A percentile compares a stretch with the other conserved stretches of the same genome.
phyloP scores from a whole-genome alignment of 2,888 invertebrate genomes.

The Stenichneumon culpator region DNA sequence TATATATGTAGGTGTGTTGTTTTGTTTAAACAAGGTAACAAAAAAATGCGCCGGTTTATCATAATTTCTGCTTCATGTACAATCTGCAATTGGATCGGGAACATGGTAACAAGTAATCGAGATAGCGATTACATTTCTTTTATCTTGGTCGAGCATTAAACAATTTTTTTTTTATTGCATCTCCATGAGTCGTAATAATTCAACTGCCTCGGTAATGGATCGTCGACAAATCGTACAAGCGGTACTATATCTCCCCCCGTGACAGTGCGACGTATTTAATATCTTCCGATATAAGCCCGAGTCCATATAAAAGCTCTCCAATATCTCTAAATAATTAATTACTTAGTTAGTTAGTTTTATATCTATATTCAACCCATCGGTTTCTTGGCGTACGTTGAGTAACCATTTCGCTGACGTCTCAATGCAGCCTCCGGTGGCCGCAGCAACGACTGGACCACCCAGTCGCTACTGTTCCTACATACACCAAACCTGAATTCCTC shows the following conservation, averaged over 20 bases:
- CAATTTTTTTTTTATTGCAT: conserved; percentile 8
- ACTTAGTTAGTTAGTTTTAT: conserved; percentile 20
- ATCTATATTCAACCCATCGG: conserved; percentile 39
- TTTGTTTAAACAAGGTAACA: neutral
- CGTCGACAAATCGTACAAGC: conserved; percentile 32
- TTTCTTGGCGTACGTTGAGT: conserved; percentile 67
- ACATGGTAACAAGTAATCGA: neutral
- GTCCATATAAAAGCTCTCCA: conserved; percentile 53
- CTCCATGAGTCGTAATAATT: conserved; percentile 26
- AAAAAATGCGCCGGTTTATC: neutral
- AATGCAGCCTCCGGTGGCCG: conserved; percentile 73
- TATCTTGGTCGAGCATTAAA: neutral
- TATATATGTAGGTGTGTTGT: no score
- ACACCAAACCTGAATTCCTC: conserved; percentile 77
- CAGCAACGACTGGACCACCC: conserved; percentile 77
- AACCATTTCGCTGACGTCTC: conserved; percentile 79
- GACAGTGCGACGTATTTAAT: conserved; percentile 47
- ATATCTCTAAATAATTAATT: conserved; percentile 53
- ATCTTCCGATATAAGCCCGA: conserved; percentile 44
- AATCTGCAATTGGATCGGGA: neutral
- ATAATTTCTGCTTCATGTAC: neutral
- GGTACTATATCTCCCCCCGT: conserved; percentile 29
- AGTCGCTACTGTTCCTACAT: conserved; percentile 75
- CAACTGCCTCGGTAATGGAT: conserved; percentile 24
- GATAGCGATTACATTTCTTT: neutral